Evolutionary conservation across 2,797 vertebrate species (phyloP), one percentile per base, ranked within the genome.

Genomic region (Ambastaia sidthimunki): DNA sequence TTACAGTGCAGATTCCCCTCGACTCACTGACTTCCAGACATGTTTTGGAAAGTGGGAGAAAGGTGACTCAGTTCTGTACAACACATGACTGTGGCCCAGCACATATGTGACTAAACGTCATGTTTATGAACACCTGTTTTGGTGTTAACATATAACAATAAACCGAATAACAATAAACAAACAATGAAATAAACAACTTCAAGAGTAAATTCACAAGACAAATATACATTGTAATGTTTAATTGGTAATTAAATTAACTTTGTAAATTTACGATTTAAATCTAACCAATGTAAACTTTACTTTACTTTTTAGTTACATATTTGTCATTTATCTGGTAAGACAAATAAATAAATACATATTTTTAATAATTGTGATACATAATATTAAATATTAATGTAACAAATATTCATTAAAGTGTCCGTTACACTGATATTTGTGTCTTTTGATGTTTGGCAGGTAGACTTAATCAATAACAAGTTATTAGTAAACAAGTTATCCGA

Each of bases 401-500:
- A n/a, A n/a, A n/a, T n/a, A n/a, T n/a, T n/a, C n/a, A n/a, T 6
- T 13, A 16, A 16, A 15, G 15, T 16, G 12, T 21, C 7, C 15
- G 3, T 34, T 23, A 52, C 23, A n/a, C 19, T 23, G 7, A 54
- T 37, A 66, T 37, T 10, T 23, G 13, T 54, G 3, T 52, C 5
- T 6, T 72, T 84, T 74, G 3, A 21, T 47, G 37, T n/a, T n/a
- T 66, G 19, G 25, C 78, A 76, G 81, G 23, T 19, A 47, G 54
- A 50, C 76, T 9, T 59, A 21, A n/a, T 59, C 19, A 3, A 28
- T 66, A 19, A 47, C n/a, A 25, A 21, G 10, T 11, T 62, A 7
- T 73, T 85, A 65, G 86, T 92, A 90, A 94, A 92, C 90, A 93
- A 90, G 87, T 78, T 82, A 91, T 63, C 86, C 86, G 13, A 2